Evolutionary conservation across 2,888 invertebrate genomes (phyloP).

Genomic region (Aplocera efformata): DNA sequence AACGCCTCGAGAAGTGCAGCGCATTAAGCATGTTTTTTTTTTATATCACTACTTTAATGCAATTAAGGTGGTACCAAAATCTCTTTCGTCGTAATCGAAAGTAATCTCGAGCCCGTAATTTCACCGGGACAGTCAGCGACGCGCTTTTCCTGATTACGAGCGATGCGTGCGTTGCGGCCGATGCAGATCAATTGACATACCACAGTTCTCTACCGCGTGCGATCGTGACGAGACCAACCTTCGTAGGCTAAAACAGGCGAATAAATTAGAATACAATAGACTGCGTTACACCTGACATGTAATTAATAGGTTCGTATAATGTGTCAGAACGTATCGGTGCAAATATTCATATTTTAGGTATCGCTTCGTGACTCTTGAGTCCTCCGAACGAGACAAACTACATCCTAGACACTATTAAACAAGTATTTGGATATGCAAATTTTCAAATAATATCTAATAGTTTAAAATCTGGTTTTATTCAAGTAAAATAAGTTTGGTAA

Average conservation of each 20-base stretch:
- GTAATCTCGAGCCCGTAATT: not conserved
- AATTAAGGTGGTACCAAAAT: no score
- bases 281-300: slow-evolving; percentile 55
- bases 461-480: no score
- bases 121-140: no score
- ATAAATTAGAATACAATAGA: slow-evolving; percentile 76
- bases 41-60: no score
- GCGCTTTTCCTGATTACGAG: no score
- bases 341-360: slow-evolving; percentile 16
- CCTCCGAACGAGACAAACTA: not conserved
- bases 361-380: slow-evolving; percentile 14
- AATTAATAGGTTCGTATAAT: slow-evolving; percentile 60
- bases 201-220: slow-evolving; percentile 44
- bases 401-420: no score
- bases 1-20: no score
- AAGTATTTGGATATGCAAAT: no score
- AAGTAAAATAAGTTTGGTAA: no score
- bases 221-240: slow-evolving; percentile 71
- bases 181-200: slow-evolving; percentile 13
- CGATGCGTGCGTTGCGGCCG: slow-evolving; percentile 3
- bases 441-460: no score
- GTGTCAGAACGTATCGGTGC: slow-evolving; percentile 21
- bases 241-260: slow-evolving; percentile 57
- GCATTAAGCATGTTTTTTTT: no score
- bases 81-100: no score